phyloP scores from a whole-genome alignment of 2,113 vertebrate species.

The Accipiter virgatus region DNA sequence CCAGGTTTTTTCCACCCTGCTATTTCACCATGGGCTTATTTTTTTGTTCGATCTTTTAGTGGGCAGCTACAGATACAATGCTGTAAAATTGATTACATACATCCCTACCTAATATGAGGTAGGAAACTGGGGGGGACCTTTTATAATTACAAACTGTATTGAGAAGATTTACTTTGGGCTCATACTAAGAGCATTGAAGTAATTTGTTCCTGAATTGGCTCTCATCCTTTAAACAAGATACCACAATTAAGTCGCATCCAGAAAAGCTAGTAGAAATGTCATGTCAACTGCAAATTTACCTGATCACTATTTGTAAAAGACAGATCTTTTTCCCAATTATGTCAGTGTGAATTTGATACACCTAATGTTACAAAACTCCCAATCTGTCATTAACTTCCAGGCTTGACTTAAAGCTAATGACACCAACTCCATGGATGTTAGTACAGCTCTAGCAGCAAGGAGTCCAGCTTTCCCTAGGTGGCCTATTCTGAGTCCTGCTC shows the following conservation, averaged over 20 bases:
- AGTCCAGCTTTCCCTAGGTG: not conserved
- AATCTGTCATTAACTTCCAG: constrained; percentile 11
- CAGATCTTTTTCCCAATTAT: not conserved
- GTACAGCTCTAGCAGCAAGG: constrained; percentile 1
- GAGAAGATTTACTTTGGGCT: not conserved
- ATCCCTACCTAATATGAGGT: not conserved
- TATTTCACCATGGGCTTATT: constrained; percentile 15
- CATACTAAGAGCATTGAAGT: not conserved
- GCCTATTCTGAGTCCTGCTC: not conserved
- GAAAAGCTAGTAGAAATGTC: constrained; percentile 13
- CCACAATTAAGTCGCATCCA: not conserved
- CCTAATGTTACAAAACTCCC: not conserved
- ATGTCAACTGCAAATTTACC: constrained; percentile 7
- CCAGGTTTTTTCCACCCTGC: constrained; percentile 52
- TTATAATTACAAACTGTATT: constrained; percentile 11
- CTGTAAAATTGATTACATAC: constrained; percentile 30
- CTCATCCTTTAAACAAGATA: not conserved
- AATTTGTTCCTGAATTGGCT: not conserved
- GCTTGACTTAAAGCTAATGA: constrained; percentile 31
- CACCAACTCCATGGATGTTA: constrained; percentile 20
- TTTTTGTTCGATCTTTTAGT: constrained; percentile 17
- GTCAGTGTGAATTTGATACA: constrained; percentile 9
- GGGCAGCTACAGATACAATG: not conserved
- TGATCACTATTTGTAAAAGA: not conserved
- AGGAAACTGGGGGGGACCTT: not conserved